Percentiles rank a stretch among this genome's conserved stretches.
Evolutionary conservation across 2,113 vertebrate species (phyloP).

Genomic region (Uria lomvia): DNA sequence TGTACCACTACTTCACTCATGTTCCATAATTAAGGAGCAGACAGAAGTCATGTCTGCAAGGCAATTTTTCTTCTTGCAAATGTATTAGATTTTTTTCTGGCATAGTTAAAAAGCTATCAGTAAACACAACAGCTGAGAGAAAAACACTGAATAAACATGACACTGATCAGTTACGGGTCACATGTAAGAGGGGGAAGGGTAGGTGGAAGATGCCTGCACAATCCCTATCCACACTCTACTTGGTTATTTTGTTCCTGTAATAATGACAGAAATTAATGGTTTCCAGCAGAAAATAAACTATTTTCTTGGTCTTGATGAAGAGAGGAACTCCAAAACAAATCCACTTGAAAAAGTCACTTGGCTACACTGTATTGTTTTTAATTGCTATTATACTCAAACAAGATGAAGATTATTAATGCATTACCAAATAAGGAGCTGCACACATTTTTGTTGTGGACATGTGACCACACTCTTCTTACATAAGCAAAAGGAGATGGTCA

Average conservation of each 20-base stretch:
- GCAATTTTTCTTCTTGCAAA: neutral
- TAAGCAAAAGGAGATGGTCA: slow-evolving; percentile 44
- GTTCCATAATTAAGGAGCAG: neutral
- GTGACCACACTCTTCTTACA: slow-evolving; percentile 42
- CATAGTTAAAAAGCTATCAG: neutral
- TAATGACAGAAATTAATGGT: neutral
- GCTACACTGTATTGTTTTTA: neutral
- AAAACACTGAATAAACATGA: neutral
- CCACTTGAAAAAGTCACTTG: neutral
- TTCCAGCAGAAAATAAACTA: neutral
- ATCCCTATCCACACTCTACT: neutral
- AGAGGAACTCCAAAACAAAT: neutral
- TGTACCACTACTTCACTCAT: neutral
- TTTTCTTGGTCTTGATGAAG: neutral
- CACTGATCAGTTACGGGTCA: neutral
- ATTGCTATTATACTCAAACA: neutral
- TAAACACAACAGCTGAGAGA: neutral
- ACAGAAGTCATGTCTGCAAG: neutral
- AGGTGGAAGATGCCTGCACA: neutral
- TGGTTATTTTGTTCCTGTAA: neutral
- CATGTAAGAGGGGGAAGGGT: neutral
- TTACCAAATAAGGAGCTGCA: slow-evolving; percentile 43
- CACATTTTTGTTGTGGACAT: slow-evolving; percentile 41
- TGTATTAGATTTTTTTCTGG: neutral
- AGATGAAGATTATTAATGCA: neutral